Base-by-base conservation (phyloP, 2,888 invertebrate species). In the Zelleria hepariella region DNA sequence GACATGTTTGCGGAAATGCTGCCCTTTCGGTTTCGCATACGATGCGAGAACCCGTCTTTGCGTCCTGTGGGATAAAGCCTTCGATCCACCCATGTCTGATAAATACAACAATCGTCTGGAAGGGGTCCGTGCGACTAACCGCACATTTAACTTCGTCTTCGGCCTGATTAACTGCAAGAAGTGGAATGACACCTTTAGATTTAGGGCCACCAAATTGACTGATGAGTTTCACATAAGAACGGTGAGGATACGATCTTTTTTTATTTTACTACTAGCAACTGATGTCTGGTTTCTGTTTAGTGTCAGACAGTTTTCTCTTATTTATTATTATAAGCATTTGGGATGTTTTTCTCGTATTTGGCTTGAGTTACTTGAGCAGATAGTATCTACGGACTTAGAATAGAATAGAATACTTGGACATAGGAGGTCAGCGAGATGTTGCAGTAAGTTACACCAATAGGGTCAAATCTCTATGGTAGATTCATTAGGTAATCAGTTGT, bases 1-100 rank as follows among this genome's bases (percentile, higher is more conserved):
- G 49, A 61, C 48, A 0, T 84, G 80, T 61, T 55, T 76, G 0
- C 61, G 69, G 5, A 86, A 84, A 62, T 86, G 86, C 51, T 86
- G 86, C 58, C 77, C 75, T 0, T 60, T 67, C 0, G 82, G 81
- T 0, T 62, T 64, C n/a, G 77, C 66, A 0, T 76, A 74, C 53
- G 23, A 72, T 8, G n/a, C 5, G 0, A 10, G 5, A 0, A 52
- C 26, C 2, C 74, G 62, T n/a, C n/a, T 0, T 0, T 86, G 86
- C 66, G 65, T 68, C 0, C 61, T 65, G 15, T 56, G 66, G 1
- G 55, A 59, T 0, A 66, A 62, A 8, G 59, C 59, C 0, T 81
- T 84, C n/a, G 64, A 75, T 7, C 75, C 77, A 0, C 72, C 74
- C 0, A 66, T 85, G 3, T 73, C 73, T 71, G 66, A 77, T 51